Percentiles rank a stretch among this genome's conserved stretches.
These are phyloP conservation scores for Notothenia coriiceps DNA, from an alignment of 2,113 vertebrate species.

Conservation along the genomic window DNA sequence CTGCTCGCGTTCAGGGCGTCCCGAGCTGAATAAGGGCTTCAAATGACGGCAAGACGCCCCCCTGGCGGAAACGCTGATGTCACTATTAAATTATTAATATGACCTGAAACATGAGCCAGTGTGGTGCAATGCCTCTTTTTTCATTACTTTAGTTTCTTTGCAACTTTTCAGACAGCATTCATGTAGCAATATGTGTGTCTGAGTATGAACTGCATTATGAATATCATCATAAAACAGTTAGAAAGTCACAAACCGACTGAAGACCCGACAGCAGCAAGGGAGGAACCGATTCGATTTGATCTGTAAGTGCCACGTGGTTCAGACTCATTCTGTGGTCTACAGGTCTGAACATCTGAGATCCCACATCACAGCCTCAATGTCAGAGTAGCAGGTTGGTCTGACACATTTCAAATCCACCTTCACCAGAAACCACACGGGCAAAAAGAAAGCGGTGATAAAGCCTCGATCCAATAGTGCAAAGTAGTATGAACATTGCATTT, in stretches of 20 bases:
- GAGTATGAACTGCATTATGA: neutral
- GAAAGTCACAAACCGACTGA: too few species aligned
- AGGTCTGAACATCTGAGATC: constrained; percentile 14
- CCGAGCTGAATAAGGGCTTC: too few species aligned
- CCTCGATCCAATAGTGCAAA: neutral
- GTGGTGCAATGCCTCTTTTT: neutral
- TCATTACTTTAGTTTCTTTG: neutral
- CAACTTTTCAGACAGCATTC: neutral
- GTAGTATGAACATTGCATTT: neutral
- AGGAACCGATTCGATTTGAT: neutral
- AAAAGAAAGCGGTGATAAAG: neutral
- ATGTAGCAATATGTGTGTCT: neutral
- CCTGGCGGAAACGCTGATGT: too few species aligned
- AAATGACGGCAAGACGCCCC: too few species aligned
- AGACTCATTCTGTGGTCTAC: constrained; percentile 15
- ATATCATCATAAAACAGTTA: neutral
- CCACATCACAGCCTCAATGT: neutral
- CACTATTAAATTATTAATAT: neutral
- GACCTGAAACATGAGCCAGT: neutral
- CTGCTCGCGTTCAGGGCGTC: too few species aligned
- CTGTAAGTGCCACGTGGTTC: constrained; percentile 11
- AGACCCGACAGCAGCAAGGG: neutral
- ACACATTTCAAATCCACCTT: neutral
- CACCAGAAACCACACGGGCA: constrained; percentile 14
- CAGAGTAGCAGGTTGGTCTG: constrained; percentile 10